Evolutionary conservation across 2,113 vertebrate species (phyloP).

Genomic region (Sterrhoptilus dennistouni): DNA sequence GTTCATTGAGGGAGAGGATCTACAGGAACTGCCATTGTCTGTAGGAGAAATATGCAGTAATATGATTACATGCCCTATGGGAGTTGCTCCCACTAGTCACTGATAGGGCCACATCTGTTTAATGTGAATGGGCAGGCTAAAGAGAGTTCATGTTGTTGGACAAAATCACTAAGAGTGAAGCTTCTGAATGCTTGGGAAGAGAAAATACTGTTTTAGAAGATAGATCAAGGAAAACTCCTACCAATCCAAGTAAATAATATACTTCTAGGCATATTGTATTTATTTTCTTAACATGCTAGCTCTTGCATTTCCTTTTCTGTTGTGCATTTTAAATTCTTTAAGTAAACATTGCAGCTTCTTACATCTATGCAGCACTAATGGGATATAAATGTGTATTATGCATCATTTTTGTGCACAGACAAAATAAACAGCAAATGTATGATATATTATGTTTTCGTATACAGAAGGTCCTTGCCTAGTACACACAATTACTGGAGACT

Average conservation of each 20-base stretch:
- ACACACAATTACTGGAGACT: constrained; percentile 97
- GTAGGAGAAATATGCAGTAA: neutral
- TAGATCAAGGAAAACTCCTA: neutral
- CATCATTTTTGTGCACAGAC: neutral
- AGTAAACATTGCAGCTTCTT: neutral
- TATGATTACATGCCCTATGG: neutral
- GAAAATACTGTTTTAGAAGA: neutral
- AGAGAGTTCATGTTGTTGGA: neutral
- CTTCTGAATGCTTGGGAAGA: neutral
- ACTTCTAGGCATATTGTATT: neutral
- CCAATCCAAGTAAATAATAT: neutral
- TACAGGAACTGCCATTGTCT: constrained; percentile 33
- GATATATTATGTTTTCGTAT: constrained; percentile 41
- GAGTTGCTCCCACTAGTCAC: neutral
- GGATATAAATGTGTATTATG: neutral
- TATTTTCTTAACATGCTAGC: neutral
- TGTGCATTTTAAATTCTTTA: neutral
- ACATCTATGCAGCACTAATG: neutral
- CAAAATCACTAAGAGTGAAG: neutral
- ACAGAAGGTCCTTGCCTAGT: constrained; percentile 97
- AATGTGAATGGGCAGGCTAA: constrained; percentile 1
- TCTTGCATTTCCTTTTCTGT: neutral
- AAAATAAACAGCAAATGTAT: neutral
- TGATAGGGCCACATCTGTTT: constrained; percentile 42
- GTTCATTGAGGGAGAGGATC: neutral